Percentiles rank a stretch among this genome's conserved stretches.
Evolutionary conservation across 2,797 vertebrate genomes (phyloP).

Genomic region (Knipowitschia caucasica): DNA sequence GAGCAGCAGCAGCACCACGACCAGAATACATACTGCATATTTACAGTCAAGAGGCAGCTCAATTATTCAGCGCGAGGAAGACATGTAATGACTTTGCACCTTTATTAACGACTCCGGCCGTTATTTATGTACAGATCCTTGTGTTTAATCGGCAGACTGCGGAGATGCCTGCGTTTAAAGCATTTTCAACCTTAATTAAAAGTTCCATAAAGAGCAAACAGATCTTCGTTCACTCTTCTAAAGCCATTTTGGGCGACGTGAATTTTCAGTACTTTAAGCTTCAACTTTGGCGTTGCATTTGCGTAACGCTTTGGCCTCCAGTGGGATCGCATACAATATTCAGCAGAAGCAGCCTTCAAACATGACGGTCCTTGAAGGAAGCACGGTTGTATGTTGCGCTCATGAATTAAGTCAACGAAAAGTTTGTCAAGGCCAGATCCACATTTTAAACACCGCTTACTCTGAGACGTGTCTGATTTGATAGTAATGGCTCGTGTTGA

Average conservation of each 20-base stretch:
- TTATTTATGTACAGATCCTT: slow-evolving; percentile 65
- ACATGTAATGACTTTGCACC: slow-evolving; percentile 67
- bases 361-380: slow-evolving; percentile 23
- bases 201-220: slow-evolving; percentile 49
- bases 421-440: slow-evolving; percentile 33
- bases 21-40: slow-evolving; percentile 45
- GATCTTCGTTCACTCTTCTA: slow-evolving; percentile 29
- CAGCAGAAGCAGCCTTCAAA: slow-evolving; percentile 31
- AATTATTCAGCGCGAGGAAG: slow-evolving; percentile 66
- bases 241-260: slow-evolving; percentile 38
- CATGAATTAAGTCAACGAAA: slow-evolving; percentile 35
- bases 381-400: slow-evolving; percentile 23
- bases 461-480: slow-evolving; percentile 14
- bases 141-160: slow-evolving; percentile 57
- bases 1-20: slow-evolving; percentile 13
- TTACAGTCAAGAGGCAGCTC: slow-evolving; percentile 58
- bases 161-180: slow-evolving; percentile 44
- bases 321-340: slow-evolving; percentile 8
- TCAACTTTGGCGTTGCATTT: not conserved
- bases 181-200: slow-evolving; percentile 53
- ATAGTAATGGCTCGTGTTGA: slow-evolving; percentile 35
- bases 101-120: slow-evolving; percentile 72
- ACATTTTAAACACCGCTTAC: slow-evolving; percentile 26
- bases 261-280: no score
- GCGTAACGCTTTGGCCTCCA: slow-evolving; percentile 24